A percentile compares a stretch with the other conserved stretches of the same genome.
Evolutionary conservation across 2,113 vertebrate genomes (phyloP).

Genomic region (Dromaius novaehollandiae): DNA sequence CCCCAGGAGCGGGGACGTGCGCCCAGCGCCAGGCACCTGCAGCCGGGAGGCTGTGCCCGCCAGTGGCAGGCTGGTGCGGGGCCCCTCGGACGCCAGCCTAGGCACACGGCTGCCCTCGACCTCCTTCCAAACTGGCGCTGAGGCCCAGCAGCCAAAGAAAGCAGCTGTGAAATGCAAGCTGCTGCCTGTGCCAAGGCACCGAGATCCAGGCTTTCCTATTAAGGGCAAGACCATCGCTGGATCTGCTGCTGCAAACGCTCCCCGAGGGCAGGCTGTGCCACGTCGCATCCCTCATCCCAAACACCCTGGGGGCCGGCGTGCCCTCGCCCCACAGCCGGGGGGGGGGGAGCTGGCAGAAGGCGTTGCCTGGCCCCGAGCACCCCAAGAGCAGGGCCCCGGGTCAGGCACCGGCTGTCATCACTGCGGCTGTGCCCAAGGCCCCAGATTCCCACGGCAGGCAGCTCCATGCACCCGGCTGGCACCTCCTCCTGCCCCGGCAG

Average conservation of each 20-base stretch:
- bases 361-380: rapidly evolving
- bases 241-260: slow-evolving; percentile 35
- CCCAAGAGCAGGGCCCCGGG: neutral
- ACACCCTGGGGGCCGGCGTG: rapidly evolving
- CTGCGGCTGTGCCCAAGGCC: neutral
- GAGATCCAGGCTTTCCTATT: slow-evolving; percentile 70
- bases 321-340: too few species aligned
- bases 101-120: neutral
- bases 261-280: neutral
- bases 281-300: neutral
- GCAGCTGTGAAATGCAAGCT: slow-evolving; percentile 68
- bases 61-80: too few species aligned
- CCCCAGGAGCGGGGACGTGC: too few species aligned
- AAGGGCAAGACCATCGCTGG: slow-evolving; percentile 60
- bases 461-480: neutral
- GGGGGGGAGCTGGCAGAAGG: neutral
- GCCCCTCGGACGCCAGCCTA: neutral
- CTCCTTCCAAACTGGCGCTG: slow-evolving; percentile 40
- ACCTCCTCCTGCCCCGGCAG: neutral
- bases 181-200: slow-evolving; percentile 54
- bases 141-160: slow-evolving; percentile 58
- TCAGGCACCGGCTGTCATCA: neutral
- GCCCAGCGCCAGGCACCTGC: too few species aligned
- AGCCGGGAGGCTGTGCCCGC: too few species aligned
- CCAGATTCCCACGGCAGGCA: neutral